A percentile compares a stretch with the other conserved stretches of the same genome.
phyloP scores from a whole-genome alignment of 2,888 invertebrate species.

The Trichopria drosophilae region DNA sequence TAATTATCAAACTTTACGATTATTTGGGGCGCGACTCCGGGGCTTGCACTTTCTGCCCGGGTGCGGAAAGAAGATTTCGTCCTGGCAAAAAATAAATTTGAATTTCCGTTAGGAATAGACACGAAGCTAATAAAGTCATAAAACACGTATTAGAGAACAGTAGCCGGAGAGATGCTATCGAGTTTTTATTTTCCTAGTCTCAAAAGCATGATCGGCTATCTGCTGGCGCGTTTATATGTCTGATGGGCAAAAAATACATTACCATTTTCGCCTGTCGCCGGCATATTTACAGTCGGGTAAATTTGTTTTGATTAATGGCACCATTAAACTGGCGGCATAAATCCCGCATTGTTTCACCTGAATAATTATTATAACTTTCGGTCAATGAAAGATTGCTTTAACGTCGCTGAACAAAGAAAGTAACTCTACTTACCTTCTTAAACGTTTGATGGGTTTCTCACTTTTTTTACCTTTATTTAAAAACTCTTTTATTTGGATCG shows the following conservation, averaged over 20 bases:
- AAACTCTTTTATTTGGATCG: no score
- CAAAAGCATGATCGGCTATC: slow-evolving; percentile 3
- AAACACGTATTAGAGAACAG: slow-evolving; percentile 24
- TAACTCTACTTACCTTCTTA: no score
- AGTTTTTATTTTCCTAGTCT: slow-evolving; percentile 11
- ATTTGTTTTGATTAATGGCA: no score
- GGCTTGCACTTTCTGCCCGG: slow-evolving; percentile 16
- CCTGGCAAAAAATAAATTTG: slow-evolving; percentile 38
- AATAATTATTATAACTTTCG: no score
- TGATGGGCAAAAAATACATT: slow-evolving; percentile 19
- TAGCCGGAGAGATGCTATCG: slow-evolving; percentile 6
- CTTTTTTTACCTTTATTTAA: no score
- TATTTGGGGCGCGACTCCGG: slow-evolving; percentile 46
- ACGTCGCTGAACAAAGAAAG: no score
- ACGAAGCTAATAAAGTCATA: slow-evolving; percentile 41
- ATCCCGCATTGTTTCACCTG: no score
- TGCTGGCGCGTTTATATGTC: slow-evolving; percentile 9
- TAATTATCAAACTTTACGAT: slow-evolving; percentile 58
- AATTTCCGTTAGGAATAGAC: slow-evolving; percentile 32
- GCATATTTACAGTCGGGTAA: no score
- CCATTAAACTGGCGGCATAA: no score
- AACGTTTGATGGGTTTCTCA: no score
- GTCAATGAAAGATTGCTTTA: no score
- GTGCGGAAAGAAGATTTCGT: slow-evolving; percentile 12
- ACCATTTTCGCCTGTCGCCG: slow-evolving; percentile 16